Evolutionary conservation across 2,888 invertebrate genomes (phyloP).

Genomic region (Nomada lathburiana): DNA sequence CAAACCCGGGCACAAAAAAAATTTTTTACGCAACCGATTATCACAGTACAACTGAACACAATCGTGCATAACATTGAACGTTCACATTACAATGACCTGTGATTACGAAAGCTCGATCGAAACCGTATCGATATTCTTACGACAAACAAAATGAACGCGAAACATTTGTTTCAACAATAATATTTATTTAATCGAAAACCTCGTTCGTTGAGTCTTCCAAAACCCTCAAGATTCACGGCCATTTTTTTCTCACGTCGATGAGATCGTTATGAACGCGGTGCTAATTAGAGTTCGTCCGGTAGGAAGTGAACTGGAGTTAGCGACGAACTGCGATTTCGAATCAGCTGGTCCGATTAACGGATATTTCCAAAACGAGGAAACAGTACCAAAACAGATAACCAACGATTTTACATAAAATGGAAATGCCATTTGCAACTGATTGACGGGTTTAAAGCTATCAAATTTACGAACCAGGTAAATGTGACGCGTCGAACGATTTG

Average conservation of each 20-base stretch:
- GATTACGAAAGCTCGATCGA: slow-evolving; percentile 1
- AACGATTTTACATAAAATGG: not conserved
- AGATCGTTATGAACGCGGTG: slow-evolving; percentile 46
- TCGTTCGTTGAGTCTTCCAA: not conserved
- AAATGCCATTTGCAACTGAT: not conserved
- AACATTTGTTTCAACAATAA: too few relatives aligned
- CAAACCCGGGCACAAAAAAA: slow-evolving; percentile 37
- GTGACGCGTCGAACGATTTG: not conserved
- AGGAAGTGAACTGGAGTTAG: slow-evolving; percentile 28
- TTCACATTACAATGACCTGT: not conserved
- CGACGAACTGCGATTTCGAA: not conserved
- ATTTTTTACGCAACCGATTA: slow-evolving; percentile 39
- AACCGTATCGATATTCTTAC: not conserved
- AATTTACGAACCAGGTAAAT: too few relatives aligned
- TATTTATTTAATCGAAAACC: too few relatives aligned
- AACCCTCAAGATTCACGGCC: not conserved
- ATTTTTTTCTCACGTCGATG: slow-evolving; percentile 3
- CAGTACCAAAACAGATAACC: not conserved
- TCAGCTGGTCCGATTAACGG: not conserved
- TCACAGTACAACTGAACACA: not conserved
- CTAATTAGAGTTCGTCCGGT: slow-evolving; percentile 42
- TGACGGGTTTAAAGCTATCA: too few relatives aligned
- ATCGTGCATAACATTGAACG: not conserved
- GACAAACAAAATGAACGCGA: slow-evolving; percentile 22
- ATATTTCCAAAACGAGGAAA: not conserved